Conservation (phyloP, 64 coral and sea anemone species). For the Trachythela sp. region DNA sequence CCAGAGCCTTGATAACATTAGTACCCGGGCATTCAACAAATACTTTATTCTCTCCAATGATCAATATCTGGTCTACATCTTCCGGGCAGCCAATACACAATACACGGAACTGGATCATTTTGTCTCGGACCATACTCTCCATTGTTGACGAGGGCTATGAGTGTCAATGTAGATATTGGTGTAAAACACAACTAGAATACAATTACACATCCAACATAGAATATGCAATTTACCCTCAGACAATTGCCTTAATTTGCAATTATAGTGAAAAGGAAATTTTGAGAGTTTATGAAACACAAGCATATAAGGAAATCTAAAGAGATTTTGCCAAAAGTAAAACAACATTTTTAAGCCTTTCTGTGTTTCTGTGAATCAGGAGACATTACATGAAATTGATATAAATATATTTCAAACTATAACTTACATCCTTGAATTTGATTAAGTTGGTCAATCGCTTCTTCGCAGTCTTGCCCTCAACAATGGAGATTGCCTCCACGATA, state of each 20-base stretch:
- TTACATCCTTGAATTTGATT: conserved; percentile 8
- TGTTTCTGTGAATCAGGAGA: neutral
- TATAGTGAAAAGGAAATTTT: neutral
- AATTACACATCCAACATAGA: no score
- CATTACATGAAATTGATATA: neutral
- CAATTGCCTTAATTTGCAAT: no score
- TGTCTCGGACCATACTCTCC: neutral
- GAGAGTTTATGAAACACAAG: no score
- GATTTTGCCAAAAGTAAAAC: neutral
- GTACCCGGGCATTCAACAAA: no score
- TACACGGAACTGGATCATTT: no score
- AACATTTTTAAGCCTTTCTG: neutral
- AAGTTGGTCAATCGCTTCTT: neutral
- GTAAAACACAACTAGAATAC: no score
- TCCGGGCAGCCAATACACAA: neutral
- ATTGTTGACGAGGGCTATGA: neutral
- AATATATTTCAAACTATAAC: neutral
- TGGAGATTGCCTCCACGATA: neutral
- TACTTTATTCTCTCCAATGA: neutral
- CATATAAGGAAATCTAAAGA: neutral
- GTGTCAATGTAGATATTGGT: neutral
- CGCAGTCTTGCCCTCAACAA: neutral
- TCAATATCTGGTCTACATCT: neutral
- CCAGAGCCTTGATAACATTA: no score
- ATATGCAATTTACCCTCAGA: no score